Evolutionary conservation across 2,113 vertebrate species (phyloP), one percentile per base, ranked within the genome.

Genomic region (Mus pahari): DNA sequence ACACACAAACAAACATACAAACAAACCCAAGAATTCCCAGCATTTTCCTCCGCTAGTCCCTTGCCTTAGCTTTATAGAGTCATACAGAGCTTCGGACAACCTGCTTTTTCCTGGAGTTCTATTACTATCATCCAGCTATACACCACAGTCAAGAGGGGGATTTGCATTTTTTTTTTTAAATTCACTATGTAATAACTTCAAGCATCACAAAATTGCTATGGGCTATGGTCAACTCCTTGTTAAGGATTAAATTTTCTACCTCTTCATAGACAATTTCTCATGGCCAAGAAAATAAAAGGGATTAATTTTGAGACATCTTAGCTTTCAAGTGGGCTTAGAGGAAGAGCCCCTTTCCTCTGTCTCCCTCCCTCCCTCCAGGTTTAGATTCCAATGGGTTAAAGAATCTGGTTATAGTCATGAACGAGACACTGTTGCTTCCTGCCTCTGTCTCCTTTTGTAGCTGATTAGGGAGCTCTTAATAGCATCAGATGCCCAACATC

Each of bases 391-490:
- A 42, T 33, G 71, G 33, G 19, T 20, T 39, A 6, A 83, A 7
- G 10, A 60, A 20, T n/a, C 16, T 75, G 70, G 66, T 36, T 48
- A 39, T 42, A 94, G 77, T 22, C 71, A 77, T 68, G 89, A 73
- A 70, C 39, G 31, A 90, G 90, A 60, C 70, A 89, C 89, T 96
- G 73, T 86, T 1, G 87, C 42, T 62, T 53, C 28, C 75, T 26
- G 50, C 26, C 11, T 93, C 97, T 90, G 82, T 74, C 28, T 58
- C 68, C n/a, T 53, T 28, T 3, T 45, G 45, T 1, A 60, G 88
- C 82, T 77, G 71, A 75, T 97, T 97, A 98, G 96, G 94, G 96
- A 97, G 83, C 83, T 98, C 71, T 64, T 77, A 97, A 98, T 96
- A 97, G 95, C 92, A 93, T 91, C 62, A 94, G 81, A 95, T 33